phyloP scores from a whole-genome alignment of 2,113 vertebrate species.

The Apaloderma vittatum region DNA sequence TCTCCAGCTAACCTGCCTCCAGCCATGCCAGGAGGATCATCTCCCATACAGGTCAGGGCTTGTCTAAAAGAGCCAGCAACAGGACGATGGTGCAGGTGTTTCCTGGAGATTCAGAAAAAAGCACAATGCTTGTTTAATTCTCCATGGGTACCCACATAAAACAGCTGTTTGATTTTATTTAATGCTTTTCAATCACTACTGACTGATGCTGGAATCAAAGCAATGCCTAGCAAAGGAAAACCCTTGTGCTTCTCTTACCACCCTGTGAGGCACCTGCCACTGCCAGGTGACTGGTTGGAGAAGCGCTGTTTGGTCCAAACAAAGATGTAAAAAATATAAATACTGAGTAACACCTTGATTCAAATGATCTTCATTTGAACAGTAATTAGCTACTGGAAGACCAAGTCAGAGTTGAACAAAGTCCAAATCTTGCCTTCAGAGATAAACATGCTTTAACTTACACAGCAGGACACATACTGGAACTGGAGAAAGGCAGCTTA shows the following conservation, averaged over 20 bases:
- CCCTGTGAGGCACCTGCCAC: not conserved
- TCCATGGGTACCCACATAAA: not conserved
- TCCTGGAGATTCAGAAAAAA: not conserved
- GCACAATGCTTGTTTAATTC: not conserved
- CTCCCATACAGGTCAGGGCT: not conserved
- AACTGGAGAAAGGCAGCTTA: not conserved
- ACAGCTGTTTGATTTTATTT: not conserved
- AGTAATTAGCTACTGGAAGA: not conserved
- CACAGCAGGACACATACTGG: not conserved
- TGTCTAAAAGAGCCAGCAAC: not conserved
- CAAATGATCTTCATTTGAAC: not conserved
- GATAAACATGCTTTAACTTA: not conserved
- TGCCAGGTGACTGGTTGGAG: not conserved
- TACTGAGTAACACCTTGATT: not conserved
- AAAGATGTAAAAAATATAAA: not conserved
- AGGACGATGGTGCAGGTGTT: not conserved
- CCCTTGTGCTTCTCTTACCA: not conserved
- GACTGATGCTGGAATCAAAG: not conserved
- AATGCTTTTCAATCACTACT: not conserved
- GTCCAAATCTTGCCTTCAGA: not conserved
- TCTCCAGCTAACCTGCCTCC: not conserved
- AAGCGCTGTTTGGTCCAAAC: not conserved
- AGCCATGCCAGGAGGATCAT: not conserved
- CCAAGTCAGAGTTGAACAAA: not conserved
- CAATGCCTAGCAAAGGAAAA: not conserved